Evolutionary conservation across 2,888 invertebrate genomes (phyloP).

Genomic region (Patella ulyssiponensis): DNA sequence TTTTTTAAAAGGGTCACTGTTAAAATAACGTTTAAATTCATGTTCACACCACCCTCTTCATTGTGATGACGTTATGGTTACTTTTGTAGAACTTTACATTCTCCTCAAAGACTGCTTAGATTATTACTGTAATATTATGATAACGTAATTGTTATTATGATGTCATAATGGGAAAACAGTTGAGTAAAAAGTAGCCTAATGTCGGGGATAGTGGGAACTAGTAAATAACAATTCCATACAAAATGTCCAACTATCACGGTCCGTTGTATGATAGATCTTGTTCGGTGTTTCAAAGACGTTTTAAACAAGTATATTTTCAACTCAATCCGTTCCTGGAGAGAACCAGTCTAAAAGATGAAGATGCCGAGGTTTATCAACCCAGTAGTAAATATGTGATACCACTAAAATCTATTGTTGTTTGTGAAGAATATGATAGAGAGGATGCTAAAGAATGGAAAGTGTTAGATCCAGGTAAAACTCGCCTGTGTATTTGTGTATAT

Average conservation of each 20-base stretch:
- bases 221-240: background rate
- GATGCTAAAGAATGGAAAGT: slow-evolving; percentile 34
- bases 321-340: slow-evolving; percentile 39
- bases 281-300: slow-evolving; percentile 33
- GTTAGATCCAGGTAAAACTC: slow-evolving; percentile 10
- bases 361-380: slow-evolving; percentile 14
- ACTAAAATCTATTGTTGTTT: slow-evolving; percentile 15
- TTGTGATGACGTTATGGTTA: too few relatives aligned
- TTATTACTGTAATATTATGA: too few relatives aligned
- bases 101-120: too few relatives aligned
- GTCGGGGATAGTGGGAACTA: too few relatives aligned
- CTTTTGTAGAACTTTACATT: too few relatives aligned
- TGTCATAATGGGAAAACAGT: too few relatives aligned
- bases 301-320: slow-evolving; percentile 43
- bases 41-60: too few relatives aligned
- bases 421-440: slow-evolving; percentile 21
- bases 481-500: too few relatives aligned
- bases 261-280: slow-evolving; percentile 11
- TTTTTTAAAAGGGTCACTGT: too few relatives aligned
- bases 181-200: too few relatives aligned
- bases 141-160: too few relatives aligned
- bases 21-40: too few relatives aligned
- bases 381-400: slow-evolving; percentile 19
- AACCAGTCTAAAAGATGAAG: slow-evolving; percentile 26
- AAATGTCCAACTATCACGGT: slow-evolving; percentile 13